Percentiles rank a stretch among this genome's conserved stretches.
Evolutionary conservation across 2,797 vertebrate species (phyloP).

Genomic region (Glossophaga mutica): DNA sequence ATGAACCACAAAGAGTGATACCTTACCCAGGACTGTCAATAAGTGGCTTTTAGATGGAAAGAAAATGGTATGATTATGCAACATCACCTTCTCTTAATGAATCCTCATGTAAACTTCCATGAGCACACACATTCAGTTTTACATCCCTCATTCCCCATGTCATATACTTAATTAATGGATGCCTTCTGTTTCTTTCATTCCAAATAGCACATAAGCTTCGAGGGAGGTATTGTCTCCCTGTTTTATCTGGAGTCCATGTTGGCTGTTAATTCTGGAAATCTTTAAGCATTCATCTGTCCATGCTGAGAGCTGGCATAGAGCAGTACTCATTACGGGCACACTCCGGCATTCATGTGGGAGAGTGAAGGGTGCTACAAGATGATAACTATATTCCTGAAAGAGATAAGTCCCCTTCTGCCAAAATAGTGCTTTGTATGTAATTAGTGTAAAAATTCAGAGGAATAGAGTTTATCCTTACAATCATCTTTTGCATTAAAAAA

Average conservation of each 20-base stretch:
- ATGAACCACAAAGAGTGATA: neutral
- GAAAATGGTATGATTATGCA: conserved; percentile 32
- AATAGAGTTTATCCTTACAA: conserved; percentile 80
- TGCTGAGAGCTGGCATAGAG: conserved; percentile 73
- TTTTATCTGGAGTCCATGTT: conserved; percentile 67
- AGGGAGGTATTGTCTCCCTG: conserved; percentile 28
- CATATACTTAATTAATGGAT: conserved; percentile 62
- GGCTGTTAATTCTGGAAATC: conserved; percentile 77
- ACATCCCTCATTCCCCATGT: conserved; percentile 50
- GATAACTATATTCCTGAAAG: conserved; percentile 83
- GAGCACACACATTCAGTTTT: neutral
- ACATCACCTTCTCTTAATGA: conserved; percentile 32
- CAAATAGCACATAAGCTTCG: conserved; percentile 50
- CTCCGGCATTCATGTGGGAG: conserved; percentile 71
- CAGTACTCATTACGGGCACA: conserved; percentile 78
- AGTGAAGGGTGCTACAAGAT: conserved; percentile 83
- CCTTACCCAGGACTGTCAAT: neutral
- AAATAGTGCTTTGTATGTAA: conserved; percentile 82
- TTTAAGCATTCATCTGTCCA: conserved; percentile 79
- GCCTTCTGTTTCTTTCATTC: conserved; percentile 55
- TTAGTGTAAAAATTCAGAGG: conserved; percentile 82
- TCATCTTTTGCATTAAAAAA: conserved; percentile 82
- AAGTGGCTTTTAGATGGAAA: conserved; percentile 52
- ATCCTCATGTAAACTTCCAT: neutral
- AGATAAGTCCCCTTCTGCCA: conserved; percentile 80